Conservation (phyloP, 2,888 invertebrate genomes). For the Entomobrya proxima region DNA sequence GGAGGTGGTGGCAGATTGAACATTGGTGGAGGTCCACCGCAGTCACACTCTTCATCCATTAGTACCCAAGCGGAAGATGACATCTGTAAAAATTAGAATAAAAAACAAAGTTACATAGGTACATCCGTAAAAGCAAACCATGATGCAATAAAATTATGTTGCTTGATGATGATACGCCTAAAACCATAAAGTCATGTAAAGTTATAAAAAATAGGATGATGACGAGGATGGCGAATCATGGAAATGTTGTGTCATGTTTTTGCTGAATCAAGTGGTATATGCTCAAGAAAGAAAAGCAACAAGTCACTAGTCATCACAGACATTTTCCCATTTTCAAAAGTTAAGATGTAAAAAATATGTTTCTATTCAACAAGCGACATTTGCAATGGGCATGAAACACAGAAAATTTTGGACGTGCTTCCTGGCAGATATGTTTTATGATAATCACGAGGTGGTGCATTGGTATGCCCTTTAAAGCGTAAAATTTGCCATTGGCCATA, state of each 20-base stretch:
- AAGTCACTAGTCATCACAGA: not conserved
- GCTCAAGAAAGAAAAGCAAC: not conserved
- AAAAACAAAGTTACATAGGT: not conserved
- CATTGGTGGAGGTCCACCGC: slow-evolving; percentile 74
- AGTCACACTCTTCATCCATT: slow-evolving; percentile 74
- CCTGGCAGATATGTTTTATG: slow-evolving; percentile 15
- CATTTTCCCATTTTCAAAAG: slow-evolving; percentile 1
- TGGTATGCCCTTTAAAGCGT: slow-evolving; percentile 41
- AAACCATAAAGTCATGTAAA: slow-evolving; percentile 40
- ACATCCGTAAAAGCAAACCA: not conserved
- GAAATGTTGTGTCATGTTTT: slow-evolving; percentile 25
- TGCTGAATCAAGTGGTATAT: not conserved
- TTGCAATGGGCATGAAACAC: not conserved
- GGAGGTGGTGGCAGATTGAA: slow-evolving; percentile 75
- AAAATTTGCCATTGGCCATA: slow-evolving; percentile 42
- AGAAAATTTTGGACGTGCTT: not conserved
- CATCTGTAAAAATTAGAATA: slow-evolving; percentile 71
- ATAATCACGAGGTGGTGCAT: not conserved
- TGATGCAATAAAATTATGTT: not conserved
- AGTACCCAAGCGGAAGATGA: slow-evolving; percentile 76
- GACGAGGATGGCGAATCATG: not conserved
- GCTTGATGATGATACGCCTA: not conserved
- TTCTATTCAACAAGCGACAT: not conserved
- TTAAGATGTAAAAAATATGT: slow-evolving; percentile 10
- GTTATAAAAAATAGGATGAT: slow-evolving; percentile 15